phyloP scores from a whole-genome alignment of 1,140 invertebrate genomes.

The Dreissena rostriformis region DNA sequence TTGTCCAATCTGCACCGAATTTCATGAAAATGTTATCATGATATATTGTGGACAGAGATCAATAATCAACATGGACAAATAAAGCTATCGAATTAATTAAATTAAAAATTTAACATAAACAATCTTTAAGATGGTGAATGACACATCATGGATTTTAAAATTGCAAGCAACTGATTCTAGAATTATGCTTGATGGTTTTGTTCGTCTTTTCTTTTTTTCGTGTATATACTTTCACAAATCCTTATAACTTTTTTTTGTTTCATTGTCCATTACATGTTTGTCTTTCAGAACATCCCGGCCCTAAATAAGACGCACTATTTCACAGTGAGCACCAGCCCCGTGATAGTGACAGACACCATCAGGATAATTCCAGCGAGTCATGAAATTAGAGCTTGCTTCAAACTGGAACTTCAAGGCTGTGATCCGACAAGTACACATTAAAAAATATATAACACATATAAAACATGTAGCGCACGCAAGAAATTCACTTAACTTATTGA shows the following conservation, averaged over 20 bases:
- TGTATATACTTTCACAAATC: not conserved
- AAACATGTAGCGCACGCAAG: too few relatives aligned
- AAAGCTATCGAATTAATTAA: too few relatives aligned
- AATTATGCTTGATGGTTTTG: not conserved
- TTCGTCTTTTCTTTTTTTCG: not conserved
- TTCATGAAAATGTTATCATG: too few relatives aligned
- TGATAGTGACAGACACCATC: slow-evolving; percentile 43
- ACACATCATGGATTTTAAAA: too few relatives aligned
- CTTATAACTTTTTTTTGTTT: not conserved
- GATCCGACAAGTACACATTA: slow-evolving; percentile 50
- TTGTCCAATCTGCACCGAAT: too few relatives aligned
- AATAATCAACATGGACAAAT: too few relatives aligned
- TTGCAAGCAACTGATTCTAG: too few relatives aligned
- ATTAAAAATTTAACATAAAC: too few relatives aligned
- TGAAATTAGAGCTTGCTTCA: slow-evolving; percentile 27
- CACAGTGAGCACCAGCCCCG: slow-evolving; percentile 3
- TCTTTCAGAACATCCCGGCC: slow-evolving; percentile 34
- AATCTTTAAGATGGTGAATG: too few relatives aligned
- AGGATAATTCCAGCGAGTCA: slow-evolving; percentile 5
- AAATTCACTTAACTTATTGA: too few relatives aligned
- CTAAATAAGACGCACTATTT: slow-evolving; percentile 36
- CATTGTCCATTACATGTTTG: not conserved
- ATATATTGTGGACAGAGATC: too few relatives aligned
- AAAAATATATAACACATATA: not conserved
- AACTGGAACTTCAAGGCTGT: slow-evolving; percentile 43